Evolutionary conservation across 2,888 invertebrate genomes (phyloP).

Genomic region (Azorinus chamasolen): DNA sequence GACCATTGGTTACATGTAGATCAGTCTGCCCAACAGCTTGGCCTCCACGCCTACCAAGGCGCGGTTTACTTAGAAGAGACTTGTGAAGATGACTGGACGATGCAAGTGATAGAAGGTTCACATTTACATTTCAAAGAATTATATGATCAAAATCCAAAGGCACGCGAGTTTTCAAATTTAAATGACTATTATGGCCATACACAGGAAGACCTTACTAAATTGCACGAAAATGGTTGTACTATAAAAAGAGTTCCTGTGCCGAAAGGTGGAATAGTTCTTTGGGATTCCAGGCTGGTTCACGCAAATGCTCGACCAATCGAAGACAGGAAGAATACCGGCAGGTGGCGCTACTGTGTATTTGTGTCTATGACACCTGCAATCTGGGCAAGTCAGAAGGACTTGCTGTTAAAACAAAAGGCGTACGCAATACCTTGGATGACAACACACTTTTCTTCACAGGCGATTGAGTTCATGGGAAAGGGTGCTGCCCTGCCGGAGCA

Average conservation of each 20-base stretch:
- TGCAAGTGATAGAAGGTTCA: slow-evolving; percentile 71
- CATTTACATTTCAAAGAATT: slow-evolving; percentile 67
- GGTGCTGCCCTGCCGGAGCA: slow-evolving; percentile 22
- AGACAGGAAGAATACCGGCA: slow-evolving; percentile 70
- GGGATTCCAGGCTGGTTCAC: slow-evolving; percentile 82
- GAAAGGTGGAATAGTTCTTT: slow-evolving; percentile 81
- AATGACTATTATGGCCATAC: slow-evolving; percentile 20
- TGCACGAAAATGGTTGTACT: slow-evolving; percentile 63
- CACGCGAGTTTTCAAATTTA: slow-evolving; percentile 19
- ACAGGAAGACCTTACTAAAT: slow-evolving; percentile 38
- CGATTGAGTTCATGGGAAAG: slow-evolving; percentile 55
- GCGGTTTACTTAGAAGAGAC: slow-evolving; percentile 76
- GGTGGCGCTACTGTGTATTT: slow-evolving; percentile 80
- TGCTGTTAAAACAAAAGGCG: slow-evolving; percentile 72
- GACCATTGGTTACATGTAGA: slow-evolving; percentile 80
- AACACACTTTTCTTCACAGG: slow-evolving; percentile 79
- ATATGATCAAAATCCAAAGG: slow-evolving; percentile 45
- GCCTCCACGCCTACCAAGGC: slow-evolving; percentile 82
- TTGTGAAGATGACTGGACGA: slow-evolving; percentile 73
- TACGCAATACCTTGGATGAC: slow-evolving; percentile 70
- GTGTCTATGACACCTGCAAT: slow-evolving; percentile 81
- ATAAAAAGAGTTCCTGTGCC: slow-evolving; percentile 74
- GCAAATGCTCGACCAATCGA: slow-evolving; percentile 78
- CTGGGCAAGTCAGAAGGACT: slow-evolving; percentile 74
- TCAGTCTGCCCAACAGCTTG: slow-evolving; percentile 68